Base-by-base conservation (phyloP, 2,888 invertebrate genomes). In the Lithophane ornitopus region DNA sequence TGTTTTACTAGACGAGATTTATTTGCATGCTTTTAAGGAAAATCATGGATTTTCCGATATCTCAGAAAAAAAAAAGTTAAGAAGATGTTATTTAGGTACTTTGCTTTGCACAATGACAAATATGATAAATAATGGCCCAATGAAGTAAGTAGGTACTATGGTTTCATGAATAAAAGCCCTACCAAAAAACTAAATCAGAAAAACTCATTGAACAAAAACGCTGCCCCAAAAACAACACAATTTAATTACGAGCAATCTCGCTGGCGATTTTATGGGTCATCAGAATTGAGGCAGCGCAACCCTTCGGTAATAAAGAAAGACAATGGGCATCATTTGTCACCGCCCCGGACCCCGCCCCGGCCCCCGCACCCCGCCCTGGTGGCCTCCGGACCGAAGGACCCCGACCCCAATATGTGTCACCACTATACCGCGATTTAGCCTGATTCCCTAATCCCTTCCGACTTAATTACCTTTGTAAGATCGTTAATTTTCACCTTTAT, bases 301-400 rank as follows among this genome's bases (percentile, higher is more conserved):
- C 91, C 91, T 90, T 88, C 85, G 82, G 87, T 81, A 88, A 90
- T 94, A 93, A 94, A 95, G 93, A 90, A 93, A 95, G 94, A 95
- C 95, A 95, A 96, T 93, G 88, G 91, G 86, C 87, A 92, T 94
- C 94, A 95, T 96, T 95, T 94, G 93, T 96, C 95, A 95, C 91
- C 80, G 88, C 84, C 72, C 77, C 80, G 74, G 75, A 19, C 76
- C 74, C 75, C 66, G 70, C 84, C 72, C 77, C 80, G 74, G 75
- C 22, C 76, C 74, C 75, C 66, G 70, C 84, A 73, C 44, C 70
- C 72, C 69, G 49, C 70, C 75, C 86, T 81, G 80, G 77, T 82
- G 76, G 80, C 70, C 76, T 74, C 74, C 78, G 73, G 85, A 75
- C 74, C 84, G 70, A 80, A 88, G 87, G 87, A 76, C 75, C 75